Evolutionary conservation across 2,888 invertebrate species (phyloP), one percentile per base, ranked within the genome.

Genomic region (Erannis defoliaria): DNA sequence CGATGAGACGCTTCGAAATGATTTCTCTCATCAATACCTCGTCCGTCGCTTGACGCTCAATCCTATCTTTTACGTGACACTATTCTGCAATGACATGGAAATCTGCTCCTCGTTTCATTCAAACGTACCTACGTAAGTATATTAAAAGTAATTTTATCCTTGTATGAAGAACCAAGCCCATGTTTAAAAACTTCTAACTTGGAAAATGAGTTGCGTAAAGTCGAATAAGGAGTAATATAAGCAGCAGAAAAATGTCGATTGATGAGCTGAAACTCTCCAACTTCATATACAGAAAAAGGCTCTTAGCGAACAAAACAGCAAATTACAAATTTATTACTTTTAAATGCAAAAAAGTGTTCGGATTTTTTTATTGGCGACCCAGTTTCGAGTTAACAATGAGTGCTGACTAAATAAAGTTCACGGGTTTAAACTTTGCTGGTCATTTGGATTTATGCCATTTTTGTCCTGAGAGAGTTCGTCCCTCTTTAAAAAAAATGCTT

Each of bases 61-160:
- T 55, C 61, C 45, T 33, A 66, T 68, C 33, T 62, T 62, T 45
- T 68, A 66, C 68, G 68, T 68, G 68, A 64, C 66, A 60, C 48
- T 58, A 62, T 62, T 64, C 40, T 48, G 37, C 35, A 55, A 51
- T 37, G 46, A 59, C 37, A 23, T 43, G 23, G 19, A 49, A 59
- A 40, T 16, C 26, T 23, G 46, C 35, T 33, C 43, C 31, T 42
- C 10, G 10, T 19, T 38, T 31, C 21, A 5, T 14, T 9, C 43
- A 14, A 12, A 29, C 16, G 16, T 40, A 37, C 23, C 23, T 35
- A 35, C 18, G 19, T 33, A 9, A n/a, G 16, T 48, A 33, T 16
- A 19, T 19, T 38, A 49, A 12, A 23, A 42, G 21, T 42, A 16
- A 23, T n/a, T n/a, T 23, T 26, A 12, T 26, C 5, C 10, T 6